phyloP scores from a whole-genome alignment of 2,888 invertebrate genomes.

The Drosophila eohydei region DNA sequence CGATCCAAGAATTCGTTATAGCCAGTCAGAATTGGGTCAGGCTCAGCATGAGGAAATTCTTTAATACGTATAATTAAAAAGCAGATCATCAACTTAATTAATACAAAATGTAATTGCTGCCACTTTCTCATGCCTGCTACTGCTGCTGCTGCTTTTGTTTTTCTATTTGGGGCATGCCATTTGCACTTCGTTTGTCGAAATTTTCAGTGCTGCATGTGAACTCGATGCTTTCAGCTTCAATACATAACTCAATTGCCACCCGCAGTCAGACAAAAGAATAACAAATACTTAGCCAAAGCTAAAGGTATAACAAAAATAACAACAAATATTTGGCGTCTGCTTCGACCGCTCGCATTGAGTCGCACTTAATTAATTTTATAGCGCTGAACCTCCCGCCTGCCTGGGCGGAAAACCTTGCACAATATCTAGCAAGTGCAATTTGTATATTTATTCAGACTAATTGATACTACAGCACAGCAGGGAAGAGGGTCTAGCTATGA shows the following conservation, averaged over 20 bases:
- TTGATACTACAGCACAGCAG: constrained; percentile 30
- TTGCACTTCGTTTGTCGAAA: constrained; percentile 5
- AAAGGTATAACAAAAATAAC: constrained; percentile 28
- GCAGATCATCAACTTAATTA: constrained; percentile 6
- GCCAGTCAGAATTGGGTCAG: constrained; percentile 40
- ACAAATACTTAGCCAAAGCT: constrained; percentile 13
- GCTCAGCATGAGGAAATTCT: constrained; percentile 16
- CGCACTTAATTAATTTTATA: constrained; percentile 73
- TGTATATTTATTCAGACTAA: constrained; percentile 35
- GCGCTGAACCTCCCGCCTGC: constrained; percentile 30
- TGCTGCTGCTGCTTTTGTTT: background rate
- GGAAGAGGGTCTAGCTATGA: background rate
- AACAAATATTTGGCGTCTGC: constrained; percentile 46
- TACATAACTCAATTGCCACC: constrained; percentile 63
- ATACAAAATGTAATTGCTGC: constrained; percentile 5
- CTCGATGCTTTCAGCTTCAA: constrained; percentile 50
- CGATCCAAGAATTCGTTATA: constrained; percentile 6
- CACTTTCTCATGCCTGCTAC: background rate
- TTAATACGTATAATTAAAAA: constrained; percentile 8
- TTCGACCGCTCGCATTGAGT: constrained; percentile 38
- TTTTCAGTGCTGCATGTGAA: constrained; percentile 39
- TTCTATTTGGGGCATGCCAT: constrained; percentile 6
- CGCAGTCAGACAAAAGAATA: constrained; percentile 45
- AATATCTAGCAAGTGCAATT: constrained; percentile 38
- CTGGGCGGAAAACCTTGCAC: constrained; percentile 41